Evolutionary conservation across 2,113 vertebrate genomes (phyloP), one percentile per base, ranked within the genome.

Genomic region (Plestiodon gilberti): DNA sequence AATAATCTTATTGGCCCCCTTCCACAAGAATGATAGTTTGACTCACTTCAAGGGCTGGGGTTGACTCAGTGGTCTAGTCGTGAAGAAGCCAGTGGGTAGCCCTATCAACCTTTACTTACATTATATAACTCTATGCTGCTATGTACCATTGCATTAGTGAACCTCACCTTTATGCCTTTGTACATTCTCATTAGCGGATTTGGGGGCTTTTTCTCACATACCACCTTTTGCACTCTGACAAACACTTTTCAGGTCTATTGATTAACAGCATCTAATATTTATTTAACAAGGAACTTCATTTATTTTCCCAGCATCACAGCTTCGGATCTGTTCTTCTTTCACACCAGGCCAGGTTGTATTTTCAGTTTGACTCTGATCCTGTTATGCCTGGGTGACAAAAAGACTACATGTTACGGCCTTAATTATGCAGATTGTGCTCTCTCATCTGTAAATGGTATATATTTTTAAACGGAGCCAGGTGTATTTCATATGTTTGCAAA

Each of bases 401-500:
- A 67, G 6, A 84, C 1, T 25, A 61, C 18, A 71, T 28, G 23
- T n/a, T 87, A 86, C 89, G 28, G 86, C 81, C 43, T 90, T 91
- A 90, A 94, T 92, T 91, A 84, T 67, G 75, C 4, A 88, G 4
- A 0, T 11, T 78, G 84, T 90, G 87, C 73, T 71, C 69, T 62
- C 40, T 89, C 92, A 35, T 73, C 74, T 84, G 86, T 83, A 91
- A 80, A 81, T 83, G 86, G 57, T 57, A 79, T 75, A 89, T 1
- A 70, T 67, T 90, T 81, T 78, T 15, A 48, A 85, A 75, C 18
- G 43, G 22, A 65, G 33, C 62, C 69, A 88, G 55, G 48, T 70
- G 48, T 71, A 84, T 71, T 81, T 84, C 55, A 80, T 79, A 80
- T 93, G 81, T 92, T 95, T 91, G 82, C 74, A 92, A 80, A 80